Base-by-base conservation (phyloP, 2,797 vertebrate genomes). In the Neoniphon sammara region DNA sequence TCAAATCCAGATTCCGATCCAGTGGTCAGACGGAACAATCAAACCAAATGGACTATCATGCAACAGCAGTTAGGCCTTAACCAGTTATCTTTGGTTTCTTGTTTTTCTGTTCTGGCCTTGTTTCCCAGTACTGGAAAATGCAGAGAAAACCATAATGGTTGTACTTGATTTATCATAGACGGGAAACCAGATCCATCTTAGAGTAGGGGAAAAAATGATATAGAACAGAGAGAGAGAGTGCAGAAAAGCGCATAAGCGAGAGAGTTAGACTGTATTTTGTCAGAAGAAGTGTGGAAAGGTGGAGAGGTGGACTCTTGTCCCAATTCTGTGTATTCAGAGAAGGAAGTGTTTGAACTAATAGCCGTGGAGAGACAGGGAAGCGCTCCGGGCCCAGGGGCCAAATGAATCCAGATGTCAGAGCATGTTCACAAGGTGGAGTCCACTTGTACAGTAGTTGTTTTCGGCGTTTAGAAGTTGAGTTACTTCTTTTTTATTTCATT, bases 361-460 rank as follows among this genome's bases (percentile, higher is more conserved):
- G 73, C 75, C 73, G 74, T 27, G 65, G 77, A 88, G 87, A 88
- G 71, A 84, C 74, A 66, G 73, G 80, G 81, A 89, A 87, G 81
- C 86, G 59, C 66, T 78, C 61, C 0, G 85, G 84, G 66, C 84
- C 85, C 68, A 62, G 82, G 79, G 89, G 84, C 90, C 89, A 91
- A 92, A 88, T 88, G 83, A 85, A 91, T 91, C 89, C 93, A 93
- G 91, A 93, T 93, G 92, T 91, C 58, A 59, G 81, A 58, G 47
- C 75, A 56, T 90, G 88, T 90, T 92, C 88, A 78, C 84, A 85
- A 92, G 88, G 90, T 88, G 88, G 88, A 90, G 85, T 80, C 88
- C 71, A 62, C 79, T 87, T 84, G 79, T 90, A 92, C 90, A 87
- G 88, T 91, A 91, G 90, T 92, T 91, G 83, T 90, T 90, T 90